Conservation (phyloP, 2,888 invertebrate species). For the Drosophila yooni region DNA sequence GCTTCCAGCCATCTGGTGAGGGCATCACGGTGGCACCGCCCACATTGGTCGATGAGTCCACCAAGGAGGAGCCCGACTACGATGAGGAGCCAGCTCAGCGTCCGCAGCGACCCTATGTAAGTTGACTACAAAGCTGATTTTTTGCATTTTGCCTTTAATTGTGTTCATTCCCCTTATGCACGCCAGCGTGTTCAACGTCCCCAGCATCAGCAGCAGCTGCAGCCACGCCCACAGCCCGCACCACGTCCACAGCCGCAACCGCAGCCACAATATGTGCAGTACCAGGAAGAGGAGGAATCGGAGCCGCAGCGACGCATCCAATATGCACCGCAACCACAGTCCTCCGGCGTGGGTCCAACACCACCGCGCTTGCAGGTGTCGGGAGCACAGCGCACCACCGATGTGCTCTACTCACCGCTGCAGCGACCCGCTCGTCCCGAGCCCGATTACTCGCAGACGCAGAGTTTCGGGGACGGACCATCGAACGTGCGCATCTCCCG, state of each 20-base stretch:
- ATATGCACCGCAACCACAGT: conserved; percentile 72
- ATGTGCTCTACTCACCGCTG: conserved; percentile 83
- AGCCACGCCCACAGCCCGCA: conserved; percentile 62
- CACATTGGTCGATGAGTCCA: conserved; percentile 86
- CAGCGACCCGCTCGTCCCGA: conserved; percentile 84
- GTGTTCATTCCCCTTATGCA: neutral
- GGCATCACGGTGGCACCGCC: conserved; percentile 92
- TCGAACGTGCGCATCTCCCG: conserved; percentile 83
- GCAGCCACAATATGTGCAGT: conserved; percentile 82
- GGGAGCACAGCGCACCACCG: conserved; percentile 83
- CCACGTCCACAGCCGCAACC: conserved; percentile 73
- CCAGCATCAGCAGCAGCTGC: conserved; percentile 56
- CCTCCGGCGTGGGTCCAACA: conserved; percentile 65
- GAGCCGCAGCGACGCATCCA: conserved; percentile 81
- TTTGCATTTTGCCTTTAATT: conserved; percentile 2
- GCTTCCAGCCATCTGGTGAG: conserved; percentile 94
- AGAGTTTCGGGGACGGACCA: conserved; percentile 82
- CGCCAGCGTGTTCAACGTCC: conserved; percentile 74
- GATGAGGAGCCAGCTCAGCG: conserved; percentile 83
- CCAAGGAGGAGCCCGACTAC: conserved; percentile 84
- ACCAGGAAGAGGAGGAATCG: conserved; percentile 82
- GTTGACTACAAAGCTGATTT: conserved; percentile 12
- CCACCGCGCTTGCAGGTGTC: conserved; percentile 83
- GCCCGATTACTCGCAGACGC: conserved; percentile 82
- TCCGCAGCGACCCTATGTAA: conserved; percentile 82